Evolutionary conservation across 2,888 invertebrate species (phyloP), one percentile per base, ranked within the genome.

Genomic region (Lysandra bellargus): DNA sequence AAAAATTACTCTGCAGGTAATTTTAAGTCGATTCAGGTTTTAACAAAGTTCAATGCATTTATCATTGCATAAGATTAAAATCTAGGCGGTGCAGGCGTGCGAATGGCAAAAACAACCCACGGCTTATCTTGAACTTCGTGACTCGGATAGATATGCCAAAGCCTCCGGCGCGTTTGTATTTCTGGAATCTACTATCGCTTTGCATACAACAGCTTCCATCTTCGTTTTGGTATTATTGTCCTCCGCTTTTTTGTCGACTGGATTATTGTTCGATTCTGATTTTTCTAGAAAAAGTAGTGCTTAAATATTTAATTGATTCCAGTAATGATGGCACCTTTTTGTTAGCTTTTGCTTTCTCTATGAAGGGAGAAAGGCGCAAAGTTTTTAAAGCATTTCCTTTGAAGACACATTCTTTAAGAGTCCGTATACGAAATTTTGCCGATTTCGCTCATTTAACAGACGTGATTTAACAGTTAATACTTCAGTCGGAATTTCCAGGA

Each of bases 41-140:
- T 78, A 79, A 80, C 80, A 81, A 85, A 86, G 84, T 86, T 87
- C 85, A 84, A 83, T 87, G 86, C 88, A 91, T 92, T 91, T 90
- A 92, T 92, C 90, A 88, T 84, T 86, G 86, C 84, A 82, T 81
- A 76, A 84, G 91, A 92, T 93, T 88, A 87, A 85, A 85, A 91
- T 93, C 90, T 84, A 80, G 82, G 83, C 86, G 84, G 88, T 88
- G 88, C 87, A 86, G 88, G 88, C 91, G 91, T 92, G 93, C 91
- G 92, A 91, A 91, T 90, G 90, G 87, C 87, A 87, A 88, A 88
- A 86, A 85, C 83, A 83, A 85, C 83, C 83, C 83, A 82, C 82
- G 83, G 82, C 84, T 82, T 84, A 85, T 85, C 83, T 84, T 82
- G 79, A 80, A 82, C 85, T 86, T 91, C 92, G 90, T 92, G 91